phyloP scores from a whole-genome alignment of 2,113 vertebrate species.

The Ammodramus savannarum region DNA sequence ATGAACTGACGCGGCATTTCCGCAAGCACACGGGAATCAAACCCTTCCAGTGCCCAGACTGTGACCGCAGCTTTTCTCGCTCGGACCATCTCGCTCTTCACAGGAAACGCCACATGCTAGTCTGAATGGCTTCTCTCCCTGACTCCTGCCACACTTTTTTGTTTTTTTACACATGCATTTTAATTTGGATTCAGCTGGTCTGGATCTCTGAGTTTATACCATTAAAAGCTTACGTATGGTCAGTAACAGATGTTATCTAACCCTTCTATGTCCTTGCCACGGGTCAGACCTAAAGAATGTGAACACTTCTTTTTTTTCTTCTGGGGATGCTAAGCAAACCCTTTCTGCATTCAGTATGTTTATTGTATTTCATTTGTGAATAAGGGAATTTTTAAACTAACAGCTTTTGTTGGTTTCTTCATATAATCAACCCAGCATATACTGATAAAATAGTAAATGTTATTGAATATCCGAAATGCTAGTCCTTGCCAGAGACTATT shows the following conservation, averaged over 20 bases:
- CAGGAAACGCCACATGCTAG: conserved; percentile 95
- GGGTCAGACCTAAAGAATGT: conserved; percentile 89
- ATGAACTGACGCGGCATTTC: conserved; percentile 97
- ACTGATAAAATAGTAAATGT: conserved; percentile 72
- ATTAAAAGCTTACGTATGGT: conserved; percentile 74
- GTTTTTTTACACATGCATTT: conserved; percentile 65
- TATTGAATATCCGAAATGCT: conserved; percentile 68
- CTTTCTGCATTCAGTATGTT: conserved; percentile 67
- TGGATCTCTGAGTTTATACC: conserved; percentile 77
- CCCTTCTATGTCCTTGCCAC: conserved; percentile 73
- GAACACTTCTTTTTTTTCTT: conserved; percentile 68
- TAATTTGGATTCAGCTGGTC: conserved; percentile 82
- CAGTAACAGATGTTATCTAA: conserved; percentile 75
- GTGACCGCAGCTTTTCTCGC: conserved; percentile 97
- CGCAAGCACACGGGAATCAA: conserved; percentile 98
- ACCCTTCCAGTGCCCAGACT: conserved; percentile 98
- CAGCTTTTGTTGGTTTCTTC: conserved; percentile 62
- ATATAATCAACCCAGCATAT: conserved; percentile 68
- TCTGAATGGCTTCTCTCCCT: conserved; percentile 68
- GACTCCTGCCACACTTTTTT: background rate
- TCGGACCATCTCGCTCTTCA: conserved; percentile 96
- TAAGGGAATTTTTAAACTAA: conserved; percentile 73
- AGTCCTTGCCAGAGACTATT: conserved; percentile 74
- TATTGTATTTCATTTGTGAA: conserved; percentile 67
- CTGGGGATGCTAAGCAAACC: conserved; percentile 75